Percentiles rank a stretch among this genome's conserved stretches.
phyloP scores from a whole-genome alignment of 1,140 invertebrate genomes.

The Brachionus koreanus region DNA sequence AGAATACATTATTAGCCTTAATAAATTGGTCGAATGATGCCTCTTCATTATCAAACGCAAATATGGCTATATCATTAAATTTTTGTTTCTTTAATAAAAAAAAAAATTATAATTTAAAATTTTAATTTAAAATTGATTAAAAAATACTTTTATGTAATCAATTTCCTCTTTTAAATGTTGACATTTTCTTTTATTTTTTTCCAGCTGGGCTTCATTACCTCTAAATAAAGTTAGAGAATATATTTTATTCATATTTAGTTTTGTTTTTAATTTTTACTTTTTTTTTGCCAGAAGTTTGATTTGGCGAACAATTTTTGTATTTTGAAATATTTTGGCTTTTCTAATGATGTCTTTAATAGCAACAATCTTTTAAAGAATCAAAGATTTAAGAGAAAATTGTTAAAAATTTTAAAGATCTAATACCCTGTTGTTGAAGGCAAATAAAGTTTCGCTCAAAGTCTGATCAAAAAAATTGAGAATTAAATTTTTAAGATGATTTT shows the following conservation, averaged over 20 bases:
- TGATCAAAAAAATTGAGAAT: not conserved
- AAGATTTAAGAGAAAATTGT: not conserved
- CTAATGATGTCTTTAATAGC: constrained; percentile 31
- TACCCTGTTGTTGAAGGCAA: constrained; percentile 39
- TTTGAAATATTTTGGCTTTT: constrained; percentile 14
- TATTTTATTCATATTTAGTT: too few species aligned
- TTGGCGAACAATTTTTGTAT: not conserved
- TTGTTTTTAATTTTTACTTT: constrained; percentile 3
- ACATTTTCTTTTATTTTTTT: constrained; percentile 41
- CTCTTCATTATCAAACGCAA: constrained; percentile 9
- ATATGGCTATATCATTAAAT: constrained; percentile 43
- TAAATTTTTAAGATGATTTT: too few species aligned
- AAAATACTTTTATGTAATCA: not conserved
- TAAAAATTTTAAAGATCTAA: not conserved
- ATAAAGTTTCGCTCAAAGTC: constrained; percentile 19
- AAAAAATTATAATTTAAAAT: not conserved
- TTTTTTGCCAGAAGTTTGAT: constrained; percentile 16
- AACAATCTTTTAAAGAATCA: not conserved
- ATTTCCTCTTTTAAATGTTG: constrained; percentile 34
- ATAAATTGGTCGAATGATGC: not conserved
- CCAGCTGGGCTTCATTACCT: constrained; percentile 28
- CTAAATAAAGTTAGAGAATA: not conserved
- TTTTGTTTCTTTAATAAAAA: not conserved
- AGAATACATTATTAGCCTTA: constrained; percentile 12
- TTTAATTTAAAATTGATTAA: not conserved